Base-by-base conservation (phyloP, 2,888 invertebrate genomes). In the Caenorhabditis doughertyi region DNA sequence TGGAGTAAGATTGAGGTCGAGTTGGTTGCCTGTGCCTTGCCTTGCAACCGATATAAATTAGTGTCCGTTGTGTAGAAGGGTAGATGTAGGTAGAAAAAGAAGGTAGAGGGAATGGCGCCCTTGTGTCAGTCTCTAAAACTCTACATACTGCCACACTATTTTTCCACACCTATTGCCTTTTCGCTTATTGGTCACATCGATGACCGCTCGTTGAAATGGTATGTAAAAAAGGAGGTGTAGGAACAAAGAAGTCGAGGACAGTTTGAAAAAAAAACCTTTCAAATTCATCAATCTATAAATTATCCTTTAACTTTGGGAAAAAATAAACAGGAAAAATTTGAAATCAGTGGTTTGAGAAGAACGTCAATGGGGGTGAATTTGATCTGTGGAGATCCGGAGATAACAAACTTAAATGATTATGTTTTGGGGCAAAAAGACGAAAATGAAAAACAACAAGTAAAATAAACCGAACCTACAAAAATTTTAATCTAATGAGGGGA, bases 181-280 rank as follows among this genome's bases (percentile, higher is more conserved):
- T 25, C 55, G 60, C 53, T 42, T 51, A 73, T 39, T 73, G 72
- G 62, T 53, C 72, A 62, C 62, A 71, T 62, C 49, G 72, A 39
- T 58, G 71, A 71, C 71, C 71, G 71, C 71, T 71, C 71, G 47
- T 70, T 70, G 56, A 56, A 56, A 42, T 44, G 18, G 53, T n/a
- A 27, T 39, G 49, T 9, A 18, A 32, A 16, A 42, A 39, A n/a
- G 35, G 13, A 18, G 49, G 18, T 18, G 27, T 16, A 56, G 55
- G 58, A 68, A 27, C 42, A 55, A 68, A 56, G 68, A 42, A 64
- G 47, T 49, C 21, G 11, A 49, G 25, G 18, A 62, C 23, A 44
- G 60, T 16, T 44, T 49, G 47, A 47, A 47, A 13, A 44, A 64
- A 32, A 35, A 47, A 51, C 35, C 64, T 44, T 21, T 35, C 11